These are phyloP conservation scores for Tetragonula carbonaria DNA, from an alignment of 2,888 invertebrate species.

Conservation along the genomic window DNA sequence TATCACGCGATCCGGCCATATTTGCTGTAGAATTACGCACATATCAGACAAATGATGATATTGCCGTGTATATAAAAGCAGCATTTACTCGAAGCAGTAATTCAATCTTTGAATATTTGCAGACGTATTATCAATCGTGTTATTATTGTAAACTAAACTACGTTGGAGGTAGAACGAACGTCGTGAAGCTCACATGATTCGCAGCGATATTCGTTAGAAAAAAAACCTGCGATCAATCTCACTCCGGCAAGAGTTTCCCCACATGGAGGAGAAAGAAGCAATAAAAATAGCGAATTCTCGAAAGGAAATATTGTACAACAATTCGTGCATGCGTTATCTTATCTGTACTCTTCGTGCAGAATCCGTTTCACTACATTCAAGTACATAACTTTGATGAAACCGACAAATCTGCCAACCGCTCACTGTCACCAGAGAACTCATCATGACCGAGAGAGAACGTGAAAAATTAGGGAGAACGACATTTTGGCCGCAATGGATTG, in stretches of 20 bases:
- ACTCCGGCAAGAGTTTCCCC: no score
- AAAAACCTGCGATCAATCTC: no score
- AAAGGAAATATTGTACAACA: neutral
- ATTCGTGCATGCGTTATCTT: conserved; percentile 34
- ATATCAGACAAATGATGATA: conserved; percentile 4
- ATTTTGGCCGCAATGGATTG: conserved; percentile 68
- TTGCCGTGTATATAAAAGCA: neutral
- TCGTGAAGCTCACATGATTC: no score
- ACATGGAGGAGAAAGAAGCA: no score
- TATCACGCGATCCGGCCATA: neutral
- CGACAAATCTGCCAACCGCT: neutral
- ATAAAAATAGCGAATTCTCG: neutral
- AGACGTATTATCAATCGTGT: no score
- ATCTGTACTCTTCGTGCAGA: neutral
- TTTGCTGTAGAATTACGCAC: conserved; percentile 5
- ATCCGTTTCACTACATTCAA: neutral
- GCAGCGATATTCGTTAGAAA: no score
- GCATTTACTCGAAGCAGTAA: no score
- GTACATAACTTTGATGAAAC: conserved; percentile 8
- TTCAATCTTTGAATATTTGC: no score
- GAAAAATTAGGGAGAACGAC: neutral
- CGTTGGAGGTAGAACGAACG: no score
- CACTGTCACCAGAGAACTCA: neutral
- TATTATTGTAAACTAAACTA: no score
- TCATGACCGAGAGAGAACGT: conserved; percentile 36